These are phyloP conservation scores for Lampris incognitus DNA, from an alignment of 2,113 vertebrate species.

Conservation along the genomic window DNA sequence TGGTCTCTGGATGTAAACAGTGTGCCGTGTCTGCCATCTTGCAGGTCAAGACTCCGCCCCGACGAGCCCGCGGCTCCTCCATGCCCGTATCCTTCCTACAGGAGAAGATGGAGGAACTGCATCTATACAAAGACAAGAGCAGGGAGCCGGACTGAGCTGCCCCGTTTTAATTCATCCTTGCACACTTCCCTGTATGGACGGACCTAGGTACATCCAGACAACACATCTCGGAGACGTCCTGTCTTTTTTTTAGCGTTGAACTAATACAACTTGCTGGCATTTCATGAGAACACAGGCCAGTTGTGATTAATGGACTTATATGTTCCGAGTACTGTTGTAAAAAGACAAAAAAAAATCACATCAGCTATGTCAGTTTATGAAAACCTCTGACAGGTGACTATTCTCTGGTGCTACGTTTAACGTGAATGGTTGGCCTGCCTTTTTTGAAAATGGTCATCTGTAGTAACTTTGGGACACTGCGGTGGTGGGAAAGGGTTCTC, in stretches of 20 bases:
- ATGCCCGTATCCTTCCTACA: constrained; percentile 75
- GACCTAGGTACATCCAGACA: constrained; percentile 27
- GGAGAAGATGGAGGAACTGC: constrained; percentile 82
- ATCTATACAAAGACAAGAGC: constrained; percentile 81
- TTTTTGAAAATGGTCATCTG: too few relatives aligned
- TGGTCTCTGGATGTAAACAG: neutral
- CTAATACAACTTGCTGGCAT: constrained; percentile 21
- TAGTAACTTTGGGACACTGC: too few relatives aligned
- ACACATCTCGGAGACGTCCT: neutral
- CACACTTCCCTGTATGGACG: constrained; percentile 17
- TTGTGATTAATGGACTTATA: constrained; percentile 23
- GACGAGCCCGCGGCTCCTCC: constrained; percentile 68
- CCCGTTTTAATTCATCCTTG: neutral
- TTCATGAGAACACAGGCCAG: constrained; percentile 1
- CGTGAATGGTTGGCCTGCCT: too few relatives aligned
- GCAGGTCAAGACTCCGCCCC: constrained; percentile 60
- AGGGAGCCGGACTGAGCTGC: constrained; percentile 79
- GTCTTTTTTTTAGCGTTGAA: constrained; percentile 32
- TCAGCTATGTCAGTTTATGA: constrained; percentile 45
- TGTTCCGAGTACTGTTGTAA: constrained; percentile 37
- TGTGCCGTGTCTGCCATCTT: neutral
- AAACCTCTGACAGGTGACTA: constrained; percentile 34
- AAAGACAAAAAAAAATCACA: neutral
- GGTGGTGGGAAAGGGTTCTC: too few relatives aligned
- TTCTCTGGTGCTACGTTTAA: constrained; percentile 67